Percentiles rank a stretch among this genome's conserved stretches.
These are phyloP conservation scores for Drepanosiphum platanoidis DNA, from an alignment of 2,888 invertebrate species.

Conservation along the genomic window DNA sequence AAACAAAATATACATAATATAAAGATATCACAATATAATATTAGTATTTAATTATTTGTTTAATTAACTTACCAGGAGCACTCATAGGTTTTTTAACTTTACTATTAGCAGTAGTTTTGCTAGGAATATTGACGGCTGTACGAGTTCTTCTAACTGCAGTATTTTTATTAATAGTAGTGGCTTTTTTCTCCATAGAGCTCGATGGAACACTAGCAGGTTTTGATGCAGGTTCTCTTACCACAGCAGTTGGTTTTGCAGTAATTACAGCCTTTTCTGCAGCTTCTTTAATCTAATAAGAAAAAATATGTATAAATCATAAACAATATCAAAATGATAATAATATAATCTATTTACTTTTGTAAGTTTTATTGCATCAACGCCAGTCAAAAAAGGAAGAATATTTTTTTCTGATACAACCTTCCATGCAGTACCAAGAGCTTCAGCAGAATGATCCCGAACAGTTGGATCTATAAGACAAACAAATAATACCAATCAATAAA, in stretches of 20 bases:
- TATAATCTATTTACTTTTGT: slow-evolving; percentile 73
- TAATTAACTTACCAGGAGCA: slow-evolving; percentile 64
- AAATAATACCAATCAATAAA: neutral
- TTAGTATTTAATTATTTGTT: too few species aligned
- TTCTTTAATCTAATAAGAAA: slow-evolving; percentile 79
- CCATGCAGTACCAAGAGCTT: slow-evolving; percentile 92
- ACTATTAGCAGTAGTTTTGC: slow-evolving; percentile 66
- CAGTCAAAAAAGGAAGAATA: slow-evolving; percentile 84
- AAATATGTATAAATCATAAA: slow-evolving; percentile 25
- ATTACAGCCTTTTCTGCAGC: slow-evolving; percentile 92
- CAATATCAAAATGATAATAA: slow-evolving; percentile 1
- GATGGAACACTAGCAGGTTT: neutral
- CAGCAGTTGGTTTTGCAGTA: slow-evolving; percentile 72
- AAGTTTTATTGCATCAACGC: slow-evolving; percentile 91
- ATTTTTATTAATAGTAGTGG: slow-evolving; percentile 65
- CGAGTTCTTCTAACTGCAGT: slow-evolving; percentile 63
- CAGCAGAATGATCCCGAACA: slow-evolving; percentile 91
- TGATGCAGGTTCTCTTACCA: slow-evolving; percentile 56
- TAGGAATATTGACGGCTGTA: slow-evolving; percentile 36
- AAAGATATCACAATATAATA: too few species aligned
- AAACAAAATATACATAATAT: neutral
- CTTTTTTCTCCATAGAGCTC: slow-evolving; percentile 30
- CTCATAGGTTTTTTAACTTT: slow-evolving; percentile 68
- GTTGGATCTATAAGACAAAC: slow-evolving; percentile 76
- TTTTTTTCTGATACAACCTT: slow-evolving; percentile 94